Conservation (phyloP, 2,888 invertebrate genomes). For the Gastracanthus pulcherrimus region DNA sequence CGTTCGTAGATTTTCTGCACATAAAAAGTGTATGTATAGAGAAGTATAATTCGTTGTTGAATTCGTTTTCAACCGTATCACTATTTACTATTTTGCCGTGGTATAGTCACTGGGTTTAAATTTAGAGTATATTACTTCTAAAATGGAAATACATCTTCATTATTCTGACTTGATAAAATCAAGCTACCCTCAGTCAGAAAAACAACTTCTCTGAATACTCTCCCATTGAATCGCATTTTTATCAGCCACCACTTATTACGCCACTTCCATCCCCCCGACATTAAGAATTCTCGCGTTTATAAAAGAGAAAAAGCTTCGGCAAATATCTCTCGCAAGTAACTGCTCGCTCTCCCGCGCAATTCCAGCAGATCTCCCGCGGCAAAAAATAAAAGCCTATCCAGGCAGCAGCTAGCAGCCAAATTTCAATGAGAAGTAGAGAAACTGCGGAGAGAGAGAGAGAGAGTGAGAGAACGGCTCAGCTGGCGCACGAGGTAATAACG, state of each 20-base stretch:
- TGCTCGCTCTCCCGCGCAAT: not conserved
- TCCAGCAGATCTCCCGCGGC: constrained; percentile 4
- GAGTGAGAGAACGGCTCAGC: not conserved
- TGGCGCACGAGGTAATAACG: constrained; percentile 44
- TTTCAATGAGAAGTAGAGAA: constrained; percentile 32
- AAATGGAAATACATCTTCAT: too few relatives aligned
- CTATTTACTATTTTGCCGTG: too few relatives aligned
- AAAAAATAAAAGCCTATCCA: constrained; percentile 20
- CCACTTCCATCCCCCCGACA: not conserved
- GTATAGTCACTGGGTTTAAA: too few relatives aligned
- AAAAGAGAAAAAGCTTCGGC: not conserved
- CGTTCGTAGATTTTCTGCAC: too few relatives aligned
- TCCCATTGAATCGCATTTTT: not conserved
- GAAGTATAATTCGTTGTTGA: too few relatives aligned
- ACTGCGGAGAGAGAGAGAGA: not conserved
- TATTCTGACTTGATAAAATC: too few relatives aligned
- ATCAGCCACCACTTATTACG: not conserved
- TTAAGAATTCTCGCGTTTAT: not conserved
- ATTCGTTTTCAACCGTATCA: too few relatives aligned
- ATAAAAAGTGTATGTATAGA: too few relatives aligned
- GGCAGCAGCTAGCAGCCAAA: constrained; percentile 23
- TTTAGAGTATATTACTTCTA: too few relatives aligned
- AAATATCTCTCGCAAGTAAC: not conserved
- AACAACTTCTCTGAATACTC: too few relatives aligned
- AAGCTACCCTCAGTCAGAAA: too few relatives aligned